Evolutionary conservation across 2,797 vertebrate genomes (phyloP).

Genomic region (Rhynchotus rufescens): DNA sequence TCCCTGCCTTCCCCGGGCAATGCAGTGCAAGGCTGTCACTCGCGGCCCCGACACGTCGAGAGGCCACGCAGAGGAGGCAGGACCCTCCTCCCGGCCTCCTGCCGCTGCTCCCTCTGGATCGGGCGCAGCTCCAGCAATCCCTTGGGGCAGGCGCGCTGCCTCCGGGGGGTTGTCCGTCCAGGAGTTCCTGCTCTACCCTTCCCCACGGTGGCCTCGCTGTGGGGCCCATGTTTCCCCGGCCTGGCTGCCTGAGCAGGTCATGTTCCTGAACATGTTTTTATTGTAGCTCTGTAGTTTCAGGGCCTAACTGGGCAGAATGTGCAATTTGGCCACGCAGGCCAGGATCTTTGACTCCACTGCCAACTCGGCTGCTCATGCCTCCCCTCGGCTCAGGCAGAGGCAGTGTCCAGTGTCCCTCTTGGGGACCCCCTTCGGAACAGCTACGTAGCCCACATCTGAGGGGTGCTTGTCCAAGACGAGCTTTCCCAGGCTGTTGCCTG

Average conservation of each 20-base stretch:
- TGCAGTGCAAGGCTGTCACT: neutral
- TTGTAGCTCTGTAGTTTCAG: constrained; percentile 74
- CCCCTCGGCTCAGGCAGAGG: constrained; percentile 26
- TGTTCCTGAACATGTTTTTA: constrained; percentile 55
- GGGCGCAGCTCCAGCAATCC: neutral
- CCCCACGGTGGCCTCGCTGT: rapidly evolving
- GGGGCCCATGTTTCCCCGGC: neutral
- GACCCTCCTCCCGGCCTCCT: constrained; percentile 29
- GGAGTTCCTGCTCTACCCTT: neutral
- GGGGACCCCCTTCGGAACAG: neutral
- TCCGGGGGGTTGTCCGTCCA: neutral
- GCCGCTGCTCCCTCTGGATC: neutral
- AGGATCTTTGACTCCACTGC: constrained; percentile 59
- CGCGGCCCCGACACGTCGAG: neutral
- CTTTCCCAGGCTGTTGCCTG: neutral
- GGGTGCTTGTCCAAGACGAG: constrained; percentile 19
- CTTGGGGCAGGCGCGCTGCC: neutral
- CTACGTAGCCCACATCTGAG: neutral
- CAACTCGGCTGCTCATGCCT: constrained; percentile 45
- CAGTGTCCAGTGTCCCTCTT: constrained; percentile 21
- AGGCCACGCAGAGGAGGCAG: constrained; percentile 38
- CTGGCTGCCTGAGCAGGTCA: constrained; percentile 49
- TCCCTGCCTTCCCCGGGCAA: neutral
- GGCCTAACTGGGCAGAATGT: constrained; percentile 69
- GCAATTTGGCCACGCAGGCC: constrained; percentile 53